Evolutionary conservation across 2,113 vertebrate species (phyloP).

Genomic region (Symphodus melops): DNA sequence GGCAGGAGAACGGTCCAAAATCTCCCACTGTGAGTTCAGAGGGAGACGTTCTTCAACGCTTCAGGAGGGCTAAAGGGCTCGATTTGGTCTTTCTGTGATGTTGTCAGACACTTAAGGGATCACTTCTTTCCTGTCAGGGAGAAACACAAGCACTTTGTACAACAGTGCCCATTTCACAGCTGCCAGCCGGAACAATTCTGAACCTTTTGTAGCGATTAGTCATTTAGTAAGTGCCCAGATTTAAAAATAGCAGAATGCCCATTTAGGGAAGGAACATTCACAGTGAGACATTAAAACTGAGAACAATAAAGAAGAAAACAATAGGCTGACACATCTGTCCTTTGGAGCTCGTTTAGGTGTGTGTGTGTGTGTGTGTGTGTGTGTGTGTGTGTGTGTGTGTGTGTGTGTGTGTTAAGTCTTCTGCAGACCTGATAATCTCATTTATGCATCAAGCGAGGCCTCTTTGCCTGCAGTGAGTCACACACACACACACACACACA

Average conservation of each 20-base stretch:
- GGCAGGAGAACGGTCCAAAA: no score
- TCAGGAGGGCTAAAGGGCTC: no score
- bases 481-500: slow-evolving; percentile 9
- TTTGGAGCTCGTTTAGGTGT: not conserved
- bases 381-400: slow-evolving; percentile 20
- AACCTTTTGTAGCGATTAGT: not conserved
- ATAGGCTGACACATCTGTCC: slow-evolving; percentile 25
- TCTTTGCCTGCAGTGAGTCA: slow-evolving; percentile 15
- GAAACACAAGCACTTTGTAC: no score
- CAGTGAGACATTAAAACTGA: slow-evolving; percentile 21
- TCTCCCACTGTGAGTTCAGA: no score
- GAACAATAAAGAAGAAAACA: slow-evolving; percentile 33
- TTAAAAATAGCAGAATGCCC: not conserved
- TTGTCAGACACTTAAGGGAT: not conserved
- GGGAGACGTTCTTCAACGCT: no score
- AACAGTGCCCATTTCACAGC: not conserved
- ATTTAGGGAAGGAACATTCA: slow-evolving; percentile 4
- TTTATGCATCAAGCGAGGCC: not conserved
- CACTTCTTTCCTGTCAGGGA: not conserved
- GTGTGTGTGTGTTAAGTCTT: not conserved
- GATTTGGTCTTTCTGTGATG: not conserved
- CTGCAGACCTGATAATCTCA: slow-evolving; percentile 34
- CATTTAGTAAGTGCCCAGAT: not conserved
- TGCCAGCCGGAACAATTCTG: not conserved
- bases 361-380: not conserved